Base-by-base conservation (phyloP, 2,888 invertebrate species). In the Isoperla grammatica region DNA sequence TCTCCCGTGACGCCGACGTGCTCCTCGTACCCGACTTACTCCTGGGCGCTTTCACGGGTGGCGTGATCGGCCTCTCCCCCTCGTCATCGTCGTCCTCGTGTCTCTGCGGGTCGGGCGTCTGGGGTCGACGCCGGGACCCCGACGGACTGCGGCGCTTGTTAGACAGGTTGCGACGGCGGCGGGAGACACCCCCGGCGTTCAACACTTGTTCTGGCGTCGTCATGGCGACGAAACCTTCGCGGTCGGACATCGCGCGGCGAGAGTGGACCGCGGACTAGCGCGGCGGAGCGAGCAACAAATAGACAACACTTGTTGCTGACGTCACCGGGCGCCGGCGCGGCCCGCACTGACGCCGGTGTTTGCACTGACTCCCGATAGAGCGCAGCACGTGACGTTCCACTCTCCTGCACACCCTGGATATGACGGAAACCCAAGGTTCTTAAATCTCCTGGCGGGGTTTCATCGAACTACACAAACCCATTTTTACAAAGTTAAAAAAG, bases 81-180 rank as follows among this genome's bases (percentile, higher is more conserved):
- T 74, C 73, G 72, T 74, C 74, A 55, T 56, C 65, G 54, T 64
- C 64, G 29, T 57, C 53, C 46, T 56, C 40, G 37, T 59, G 49
- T 9, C 13, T 22, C 11, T 56, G 50, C 37, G 61, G 56, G 19
- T 58, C 64, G n/a, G 63, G 61, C 17, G 60, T 67, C 20, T 57
- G 60, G 19, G 56, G 57, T 13, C 57, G 56, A 11, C 58, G 46
- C 12, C 62, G 43, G 8, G 55, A 39, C n/a, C 63, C 62, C 8
- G 61, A 63, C 23, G 63, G 63, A 43, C 59, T 59, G 6, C 63
- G 56, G 6, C 57, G 49, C 50, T 60, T 60, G 43, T 58, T 61
- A 15, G 63, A 61, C 23, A 60, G 60, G 64, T 81, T 82, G 63
- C 87, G 78, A 50, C 85, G 78, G 67, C 82, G 82, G 58, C 83